Conservation (phyloP, 2,113 vertebrate genomes). For the Cebus imitator region DNA sequence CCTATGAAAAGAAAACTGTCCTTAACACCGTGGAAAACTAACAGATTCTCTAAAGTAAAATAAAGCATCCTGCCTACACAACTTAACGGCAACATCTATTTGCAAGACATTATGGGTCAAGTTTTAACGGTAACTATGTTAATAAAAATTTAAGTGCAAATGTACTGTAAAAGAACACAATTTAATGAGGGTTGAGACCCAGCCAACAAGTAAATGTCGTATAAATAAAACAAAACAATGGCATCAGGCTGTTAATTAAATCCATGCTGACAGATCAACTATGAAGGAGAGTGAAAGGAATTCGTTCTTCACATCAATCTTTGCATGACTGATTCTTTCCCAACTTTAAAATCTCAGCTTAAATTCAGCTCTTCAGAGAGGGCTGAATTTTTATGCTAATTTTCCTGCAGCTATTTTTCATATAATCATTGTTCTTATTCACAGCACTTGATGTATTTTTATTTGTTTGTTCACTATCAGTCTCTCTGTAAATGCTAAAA, state of each 20-base stretch:
- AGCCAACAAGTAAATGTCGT: background rate
- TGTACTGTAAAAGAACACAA: slow-evolving; percentile 35
- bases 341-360: background rate
- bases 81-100: background rate
- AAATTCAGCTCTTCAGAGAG: background rate
- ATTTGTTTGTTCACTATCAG: background rate
- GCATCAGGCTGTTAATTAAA: slow-evolving; percentile 11
- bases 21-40: background rate
- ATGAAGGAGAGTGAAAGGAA: background rate
- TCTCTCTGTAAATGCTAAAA: background rate
- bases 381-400: background rate
- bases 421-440: background rate
- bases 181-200: background rate
- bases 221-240: slow-evolving; percentile 27
- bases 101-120: background rate
- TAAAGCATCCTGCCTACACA: background rate
- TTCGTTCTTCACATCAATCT: background rate
- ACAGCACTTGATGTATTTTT: background rate
- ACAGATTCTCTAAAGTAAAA: background rate
- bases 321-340: background rate
- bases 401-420: background rate
- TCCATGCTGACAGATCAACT: background rate
- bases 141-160: slow-evolving; percentile 35
- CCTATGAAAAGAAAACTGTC: slow-evolving; percentile 43
- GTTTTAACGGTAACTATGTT: background rate